phyloP scores from a whole-genome alignment of 1,140 invertebrate genomes.

The Eciton burchellii region DNA sequence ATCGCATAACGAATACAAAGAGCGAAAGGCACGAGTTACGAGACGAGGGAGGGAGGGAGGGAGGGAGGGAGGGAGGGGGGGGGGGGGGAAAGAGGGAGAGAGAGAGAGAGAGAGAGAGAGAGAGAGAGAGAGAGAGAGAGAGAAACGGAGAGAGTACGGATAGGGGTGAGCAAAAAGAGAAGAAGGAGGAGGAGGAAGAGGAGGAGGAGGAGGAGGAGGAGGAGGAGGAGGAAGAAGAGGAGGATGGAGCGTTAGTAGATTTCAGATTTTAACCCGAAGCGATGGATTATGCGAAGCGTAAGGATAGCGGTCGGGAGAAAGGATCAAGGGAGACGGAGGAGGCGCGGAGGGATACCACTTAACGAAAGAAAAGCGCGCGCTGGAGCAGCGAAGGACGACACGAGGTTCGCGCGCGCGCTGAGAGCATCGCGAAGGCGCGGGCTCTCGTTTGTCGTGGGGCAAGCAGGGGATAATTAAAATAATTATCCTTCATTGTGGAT shows the following conservation, averaged over 20 bases:
- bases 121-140: too few species aligned
- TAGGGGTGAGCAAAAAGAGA: not conserved
- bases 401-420: slow-evolving; percentile 1
- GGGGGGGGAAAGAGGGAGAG: slow-evolving; percentile 22
- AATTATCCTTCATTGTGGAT: slow-evolving; percentile 51
- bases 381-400: too few species aligned
- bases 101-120: not conserved
- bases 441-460: slow-evolving; percentile 57
- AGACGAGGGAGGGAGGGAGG: not conserved
- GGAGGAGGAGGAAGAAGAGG: not conserved
- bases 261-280: slow-evolving; percentile 66
- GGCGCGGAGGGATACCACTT: slow-evolving; percentile 44
- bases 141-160: slow-evolving; percentile 12
- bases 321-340: not conserved
- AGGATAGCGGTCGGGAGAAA: slow-evolving; percentile 38
- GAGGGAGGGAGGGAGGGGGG: slow-evolving; percentile 2
- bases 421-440: slow-evolving; percentile 23
- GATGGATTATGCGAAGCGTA: slow-evolving; percentile 62
- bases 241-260: slow-evolving; percentile 40
- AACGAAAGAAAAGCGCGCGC: slow-evolving; percentile 48
- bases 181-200: not conserved
- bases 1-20: too few species aligned
- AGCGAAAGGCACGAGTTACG: too few species aligned
- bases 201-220: not conserved
- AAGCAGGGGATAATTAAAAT: slow-evolving; percentile 63